phyloP scores from a whole-genome alignment of 2,797 vertebrate genomes.

The Pangasius mekongensis region DNA sequence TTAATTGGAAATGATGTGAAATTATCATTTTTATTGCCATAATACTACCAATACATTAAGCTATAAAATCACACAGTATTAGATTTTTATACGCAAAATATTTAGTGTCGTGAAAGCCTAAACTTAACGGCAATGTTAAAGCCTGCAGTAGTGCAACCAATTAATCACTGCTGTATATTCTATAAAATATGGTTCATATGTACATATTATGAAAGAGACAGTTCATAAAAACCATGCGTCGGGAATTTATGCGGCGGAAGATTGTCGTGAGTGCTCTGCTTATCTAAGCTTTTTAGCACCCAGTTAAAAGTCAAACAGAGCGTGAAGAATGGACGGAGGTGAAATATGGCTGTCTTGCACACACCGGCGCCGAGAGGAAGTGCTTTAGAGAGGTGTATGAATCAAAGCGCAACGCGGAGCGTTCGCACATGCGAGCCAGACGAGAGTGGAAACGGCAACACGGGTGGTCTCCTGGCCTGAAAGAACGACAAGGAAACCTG shows the following conservation, averaged over 20 bases:
- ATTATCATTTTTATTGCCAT: not conserved
- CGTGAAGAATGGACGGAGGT: conserved; percentile 69
- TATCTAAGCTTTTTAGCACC: conserved; percentile 72
- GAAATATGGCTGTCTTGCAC: conserved; percentile 64
- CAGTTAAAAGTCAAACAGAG: conserved; percentile 71
- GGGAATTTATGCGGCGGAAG: conserved; percentile 67
- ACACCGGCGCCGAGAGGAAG: conserved; percentile 52
- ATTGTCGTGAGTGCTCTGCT: conserved; percentile 64
- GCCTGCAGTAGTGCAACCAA: not conserved
- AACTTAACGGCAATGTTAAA: not conserved
- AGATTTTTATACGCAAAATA: not conserved
- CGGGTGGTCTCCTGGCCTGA: not conserved
- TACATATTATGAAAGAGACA: conserved; percentile 62
- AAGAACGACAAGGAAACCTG: not conserved
- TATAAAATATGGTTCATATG: conserved; percentile 47
- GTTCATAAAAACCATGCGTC: conserved; percentile 67
- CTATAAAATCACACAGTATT: not conserved
- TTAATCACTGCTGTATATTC: conserved; percentile 28
- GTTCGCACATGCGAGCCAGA: conserved; percentile 20
- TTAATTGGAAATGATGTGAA: not conserved
- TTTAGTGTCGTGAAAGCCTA: not conserved
- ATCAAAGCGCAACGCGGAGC: conserved; percentile 45
- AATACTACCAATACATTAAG: not conserved
- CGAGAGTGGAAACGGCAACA: not conserved
- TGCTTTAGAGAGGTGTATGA: conserved; percentile 58